Base-by-base conservation (phyloP, 1,140 invertebrate genomes). In the Trinorchestia longiramus region DNA sequence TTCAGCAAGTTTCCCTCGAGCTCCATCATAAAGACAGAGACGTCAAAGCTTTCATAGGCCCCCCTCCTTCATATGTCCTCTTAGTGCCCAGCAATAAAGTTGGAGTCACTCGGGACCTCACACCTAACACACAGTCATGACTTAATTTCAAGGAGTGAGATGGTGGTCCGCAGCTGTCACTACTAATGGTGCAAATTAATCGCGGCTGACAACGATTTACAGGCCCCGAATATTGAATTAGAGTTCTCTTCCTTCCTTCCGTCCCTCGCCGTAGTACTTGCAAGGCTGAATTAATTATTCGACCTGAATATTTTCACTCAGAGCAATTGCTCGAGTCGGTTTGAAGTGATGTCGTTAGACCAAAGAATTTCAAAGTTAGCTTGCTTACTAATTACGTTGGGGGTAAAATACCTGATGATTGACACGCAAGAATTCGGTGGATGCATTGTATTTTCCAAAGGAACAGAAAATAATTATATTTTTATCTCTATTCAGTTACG, bases 131-230 rank as follows among this genome's bases (percentile, higher is more conserved):
- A 42, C 6, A 41, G 88, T 8, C 88, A 36, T 43, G 88, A 90
- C 88, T 90, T 90, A 41, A 90, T 90, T 90, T 90, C 88, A 1
- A 43, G 88, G 41, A 43, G 88, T 90, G 88, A 42, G 62, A 28
- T 36, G 36, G 62, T 77, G 62, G 41, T 90, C 88, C 43, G 92
- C 92, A 40, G 92, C 92, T 94, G 92, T 94, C 92, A 94, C 92
- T 43, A 43, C 92, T 94, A 94, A 94, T 45, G 43, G 92, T 36
- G 43, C 17, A 45, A 94, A 94, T 94, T 94, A 94, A 94, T 94
- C 92, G 92, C 15, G 43, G 11, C 43, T 94, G 92, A 45, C 44
- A 47, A 94, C 92, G 92, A 94, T 94, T 43, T 45, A 45, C 92
- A 28, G 92, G 36, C 44, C 43, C 8, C 43, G 41, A 45, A 91